Evolutionary conservation across 1,140 invertebrate genomes (phyloP).

Genomic region (Dinothrombium tinctorium): DNA sequence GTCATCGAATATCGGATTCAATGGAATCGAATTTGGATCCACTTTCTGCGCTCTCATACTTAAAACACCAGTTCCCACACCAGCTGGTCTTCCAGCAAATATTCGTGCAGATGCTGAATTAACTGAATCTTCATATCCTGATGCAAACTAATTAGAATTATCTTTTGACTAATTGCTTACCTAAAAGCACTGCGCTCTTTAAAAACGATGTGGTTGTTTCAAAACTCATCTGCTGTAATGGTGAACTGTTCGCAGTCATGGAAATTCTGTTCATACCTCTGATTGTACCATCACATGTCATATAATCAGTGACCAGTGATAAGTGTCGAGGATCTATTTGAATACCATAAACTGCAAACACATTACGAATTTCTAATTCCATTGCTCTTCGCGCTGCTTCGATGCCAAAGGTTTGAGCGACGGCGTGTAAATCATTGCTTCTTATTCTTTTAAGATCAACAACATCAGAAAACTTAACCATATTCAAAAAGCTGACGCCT

Average conservation of each 20-base stretch:
- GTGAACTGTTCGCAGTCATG: constrained; percentile 58
- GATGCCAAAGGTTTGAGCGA: constrained; percentile 69
- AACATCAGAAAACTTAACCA: constrained; percentile 52
- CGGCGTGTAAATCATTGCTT: constrained; percentile 78
- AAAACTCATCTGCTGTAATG: constrained; percentile 89
- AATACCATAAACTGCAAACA: constrained; percentile 89
- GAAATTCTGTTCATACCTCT: constrained; percentile 69
- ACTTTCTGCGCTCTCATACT: no score
- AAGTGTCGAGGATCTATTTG: constrained; percentile 80
- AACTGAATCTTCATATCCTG: constrained; percentile 43
- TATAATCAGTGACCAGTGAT: constrained; percentile 79
- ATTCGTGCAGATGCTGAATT: constrained; percentile 65
- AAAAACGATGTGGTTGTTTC: constrained; percentile 76
- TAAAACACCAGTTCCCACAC: constrained; percentile 63
- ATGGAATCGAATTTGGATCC: no score
- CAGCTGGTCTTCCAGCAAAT: constrained; percentile 56
- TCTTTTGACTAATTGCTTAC: constrained; percentile 17
- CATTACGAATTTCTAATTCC: constrained; percentile 61
- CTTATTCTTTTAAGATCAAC: constrained; percentile 68
- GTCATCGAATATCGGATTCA: no score
- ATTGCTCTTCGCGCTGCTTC: constrained; percentile 80
- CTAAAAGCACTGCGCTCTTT: constrained; percentile 43
- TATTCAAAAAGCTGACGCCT: constrained; percentile 76
- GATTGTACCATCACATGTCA: constrained; percentile 79
- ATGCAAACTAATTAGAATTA: constrained; percentile 14